Evolutionary conservation across 1,140 invertebrate genomes (phyloP), one percentile per base, ranked within the genome.

Genomic region (Micrasema longulum): DNA sequence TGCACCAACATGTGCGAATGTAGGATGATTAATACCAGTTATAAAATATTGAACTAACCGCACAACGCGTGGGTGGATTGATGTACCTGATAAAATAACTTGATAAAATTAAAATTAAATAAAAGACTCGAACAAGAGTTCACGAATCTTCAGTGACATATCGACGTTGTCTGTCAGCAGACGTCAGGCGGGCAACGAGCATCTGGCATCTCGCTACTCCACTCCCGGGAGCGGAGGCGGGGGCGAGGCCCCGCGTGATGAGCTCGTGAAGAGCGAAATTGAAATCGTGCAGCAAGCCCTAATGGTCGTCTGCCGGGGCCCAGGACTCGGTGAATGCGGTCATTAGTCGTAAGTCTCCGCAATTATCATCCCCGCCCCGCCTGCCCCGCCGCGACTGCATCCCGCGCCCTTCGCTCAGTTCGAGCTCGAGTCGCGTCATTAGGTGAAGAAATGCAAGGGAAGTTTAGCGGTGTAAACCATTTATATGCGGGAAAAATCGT

Each of bases 211-310:
- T 45, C 3, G 23, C 52, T 10, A 55, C 10, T 1, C 22, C 7
- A n/a, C 2, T 14, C 16, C 43, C 41, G 20, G 14, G 4, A 12
- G 57, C 26, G 26, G 26, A 7, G 26, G 26, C 7, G 26, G 26
- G 26, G 7, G 3, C 26, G 2, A 7, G 26, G 26, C 2, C 26
- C 26, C 26, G 26, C 26, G 41, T 47, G 43, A 62, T 41, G 53
- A 12, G 53, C 73, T 69, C 73, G 73, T 69, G 70, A 70, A 71
- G 69, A 50, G 38, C 48, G 48, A 65, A 75, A 75, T 75, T 75
- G 73, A 75, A 75, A 71, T 75, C 73, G 73, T 74, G 73, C 73
- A 43, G 68, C 63, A 62, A 60, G 73, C 50, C 47, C 45, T 65
- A 69, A 67, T 63, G 66, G 65, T 9, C 43, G 52, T 18, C 43